phyloP scores from a whole-genome alignment of 2,888 invertebrate species.

The Stenchaetothrips biformis region DNA sequence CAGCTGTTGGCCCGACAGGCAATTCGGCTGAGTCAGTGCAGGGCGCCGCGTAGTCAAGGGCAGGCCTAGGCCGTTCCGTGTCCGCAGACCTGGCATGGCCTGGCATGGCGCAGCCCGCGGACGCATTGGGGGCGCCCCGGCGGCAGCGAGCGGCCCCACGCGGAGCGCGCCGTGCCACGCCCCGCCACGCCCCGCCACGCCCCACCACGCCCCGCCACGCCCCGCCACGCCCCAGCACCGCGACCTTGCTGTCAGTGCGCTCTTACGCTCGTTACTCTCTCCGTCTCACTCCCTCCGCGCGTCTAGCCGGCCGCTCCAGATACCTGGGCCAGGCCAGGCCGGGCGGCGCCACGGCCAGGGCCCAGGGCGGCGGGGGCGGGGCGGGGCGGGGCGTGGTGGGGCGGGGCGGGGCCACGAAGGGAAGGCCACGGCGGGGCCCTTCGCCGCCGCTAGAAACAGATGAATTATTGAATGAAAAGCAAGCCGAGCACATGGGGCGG shows the following conservation, averaged over 20 bases:
- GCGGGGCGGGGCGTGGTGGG: background rate
- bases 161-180: background rate
- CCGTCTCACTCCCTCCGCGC: background rate
- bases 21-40: background rate
- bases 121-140: background rate
- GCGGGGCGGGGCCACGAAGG: background rate
- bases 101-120: background rate
- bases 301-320: background rate
- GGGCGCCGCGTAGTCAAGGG: background rate
- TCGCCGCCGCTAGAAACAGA: no score
- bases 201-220: background rate
- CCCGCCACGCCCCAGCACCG: background rate
- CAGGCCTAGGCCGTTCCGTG: no score
- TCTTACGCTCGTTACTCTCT: constrained; percentile 11
- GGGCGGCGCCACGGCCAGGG: no score
- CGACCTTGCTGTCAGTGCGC: constrained; percentile 23
- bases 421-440: no score
- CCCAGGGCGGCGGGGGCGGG: background rate
- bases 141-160: background rate
- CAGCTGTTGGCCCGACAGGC: background rate
- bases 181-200: background rate
- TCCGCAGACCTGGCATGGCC: no score
- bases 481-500: no score
- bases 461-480: no score
- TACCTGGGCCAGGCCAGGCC: background rate